A percentile compares a stretch with the other conserved stretches of the same genome.
Conservation (phyloP, 2,113 vertebrate genomes). For the Baryphthengus martii region DNA sequence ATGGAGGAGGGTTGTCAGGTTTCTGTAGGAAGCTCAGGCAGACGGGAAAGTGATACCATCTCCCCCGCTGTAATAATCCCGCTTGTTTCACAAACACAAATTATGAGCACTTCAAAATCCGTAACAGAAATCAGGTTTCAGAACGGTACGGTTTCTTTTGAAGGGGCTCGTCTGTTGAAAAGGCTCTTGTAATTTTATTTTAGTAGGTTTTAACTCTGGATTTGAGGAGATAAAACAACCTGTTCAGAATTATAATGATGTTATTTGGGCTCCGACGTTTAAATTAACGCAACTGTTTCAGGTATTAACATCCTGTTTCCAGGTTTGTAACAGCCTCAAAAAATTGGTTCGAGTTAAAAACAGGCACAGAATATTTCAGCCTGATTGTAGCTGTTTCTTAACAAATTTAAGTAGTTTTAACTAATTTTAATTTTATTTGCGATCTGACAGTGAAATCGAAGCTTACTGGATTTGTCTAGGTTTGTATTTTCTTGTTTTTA, state of each 20-base stretch:
- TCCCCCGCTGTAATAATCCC: conserved; percentile 1
- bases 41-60: not conserved
- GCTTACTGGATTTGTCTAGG: not conserved
- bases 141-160: not conserved
- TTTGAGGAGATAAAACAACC: conserved; percentile 33
- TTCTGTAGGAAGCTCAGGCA: conserved; percentile 7
- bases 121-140: not conserved
- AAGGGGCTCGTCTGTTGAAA: not conserved
- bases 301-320: not conserved
- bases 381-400: not conserved
- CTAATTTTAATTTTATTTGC: not conserved
- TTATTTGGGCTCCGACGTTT: not conserved
- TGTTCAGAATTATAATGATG: not conserved
- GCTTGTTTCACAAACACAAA: conserved; percentile 45
- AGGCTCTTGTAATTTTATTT: not conserved
- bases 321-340: not conserved
- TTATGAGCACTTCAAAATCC: conserved; percentile 20
- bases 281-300: not conserved
- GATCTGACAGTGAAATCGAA: not conserved
- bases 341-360: not conserved
- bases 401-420: not conserved
- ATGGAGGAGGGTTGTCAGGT: not conserved
- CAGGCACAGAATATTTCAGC: not conserved
- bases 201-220: conserved; percentile 9
- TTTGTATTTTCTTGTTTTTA: not conserved